These are phyloP conservation scores for Genyomyrus donnyi DNA, from an alignment of 2,113 vertebrate genomes.

Conservation along the genomic window DNA sequence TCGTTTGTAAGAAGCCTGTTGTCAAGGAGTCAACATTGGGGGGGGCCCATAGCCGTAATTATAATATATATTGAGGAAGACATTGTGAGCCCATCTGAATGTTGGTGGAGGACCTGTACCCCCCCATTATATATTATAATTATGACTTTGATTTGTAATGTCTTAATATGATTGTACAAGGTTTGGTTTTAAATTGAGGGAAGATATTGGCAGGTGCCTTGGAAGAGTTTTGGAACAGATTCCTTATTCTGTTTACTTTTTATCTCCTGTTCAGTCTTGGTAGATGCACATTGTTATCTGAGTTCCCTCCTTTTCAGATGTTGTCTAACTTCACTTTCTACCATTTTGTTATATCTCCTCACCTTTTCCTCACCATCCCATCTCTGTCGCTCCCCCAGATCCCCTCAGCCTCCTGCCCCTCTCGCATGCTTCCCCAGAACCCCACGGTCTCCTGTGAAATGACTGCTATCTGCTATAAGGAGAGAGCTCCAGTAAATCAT, in stretches of 20 bases:
- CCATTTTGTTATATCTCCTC: background rate
- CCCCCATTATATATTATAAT: background rate
- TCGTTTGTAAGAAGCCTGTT: background rate
- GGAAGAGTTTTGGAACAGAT: background rate
- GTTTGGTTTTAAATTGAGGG: background rate
- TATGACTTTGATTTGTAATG: background rate
- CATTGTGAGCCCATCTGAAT: no score
- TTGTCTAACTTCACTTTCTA: background rate
- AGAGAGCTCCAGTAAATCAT: constrained; percentile 14
- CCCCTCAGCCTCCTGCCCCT: background rate
- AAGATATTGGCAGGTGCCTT: background rate
- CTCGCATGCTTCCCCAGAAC: background rate
- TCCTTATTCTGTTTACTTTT: background rate
- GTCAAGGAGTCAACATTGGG: background rate
- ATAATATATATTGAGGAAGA: no score
- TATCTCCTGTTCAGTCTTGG: background rate
- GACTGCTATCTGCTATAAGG: constrained; percentile 3
- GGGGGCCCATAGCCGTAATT: no score
- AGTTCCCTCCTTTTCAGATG: background rate
- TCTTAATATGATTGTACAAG: background rate
- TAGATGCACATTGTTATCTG: background rate
- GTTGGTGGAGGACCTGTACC: no score
- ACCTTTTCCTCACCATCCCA: background rate
- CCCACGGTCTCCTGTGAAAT: constrained; percentile 6
- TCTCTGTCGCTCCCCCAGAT: background rate